These are phyloP conservation scores for Cladopsammia gracilis DNA, from an alignment of 64 coral and sea anemone genomes.

Conservation along the genomic window DNA sequence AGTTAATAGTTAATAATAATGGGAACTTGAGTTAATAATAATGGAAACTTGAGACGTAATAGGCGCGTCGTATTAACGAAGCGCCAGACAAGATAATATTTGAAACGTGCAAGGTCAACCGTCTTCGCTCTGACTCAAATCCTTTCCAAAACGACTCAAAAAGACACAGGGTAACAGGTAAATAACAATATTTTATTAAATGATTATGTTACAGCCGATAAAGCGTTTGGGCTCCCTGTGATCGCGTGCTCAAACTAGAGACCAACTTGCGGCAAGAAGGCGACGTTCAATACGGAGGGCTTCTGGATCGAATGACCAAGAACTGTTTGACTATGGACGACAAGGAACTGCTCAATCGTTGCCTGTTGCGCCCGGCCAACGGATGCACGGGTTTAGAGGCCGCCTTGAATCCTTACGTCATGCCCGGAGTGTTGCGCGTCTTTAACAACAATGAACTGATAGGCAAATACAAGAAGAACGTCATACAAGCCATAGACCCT, in stretches of 20 bases:
- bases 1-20: too few species aligned
- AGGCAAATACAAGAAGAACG: neutral
- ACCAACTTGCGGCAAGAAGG: neutral
- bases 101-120: too few species aligned
- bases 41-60: too few species aligned
- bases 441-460: neutral
- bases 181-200: too few species aligned
- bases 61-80: too few species aligned
- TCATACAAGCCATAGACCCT: neutral
- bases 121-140: too few species aligned
- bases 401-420: neutral
- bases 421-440: neutral
- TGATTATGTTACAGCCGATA: too few species aligned
- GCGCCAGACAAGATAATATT: too few species aligned
- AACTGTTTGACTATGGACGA: neutral
- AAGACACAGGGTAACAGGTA: too few species aligned
- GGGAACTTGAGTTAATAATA: too few species aligned
- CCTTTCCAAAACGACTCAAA: too few species aligned
- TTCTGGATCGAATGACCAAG: neutral
- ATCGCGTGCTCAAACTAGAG: neutral
- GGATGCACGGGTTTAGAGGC: neutral
- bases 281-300: neutral
- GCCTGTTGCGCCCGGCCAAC: neutral
- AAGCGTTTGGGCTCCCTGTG: too few species aligned
- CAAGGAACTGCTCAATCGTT: neutral